A percentile compares a stretch with the other conserved stretches of the same genome.
phyloP scores from a whole-genome alignment of 2,113 vertebrate species.

The Rhagologus leucostigma region DNA sequence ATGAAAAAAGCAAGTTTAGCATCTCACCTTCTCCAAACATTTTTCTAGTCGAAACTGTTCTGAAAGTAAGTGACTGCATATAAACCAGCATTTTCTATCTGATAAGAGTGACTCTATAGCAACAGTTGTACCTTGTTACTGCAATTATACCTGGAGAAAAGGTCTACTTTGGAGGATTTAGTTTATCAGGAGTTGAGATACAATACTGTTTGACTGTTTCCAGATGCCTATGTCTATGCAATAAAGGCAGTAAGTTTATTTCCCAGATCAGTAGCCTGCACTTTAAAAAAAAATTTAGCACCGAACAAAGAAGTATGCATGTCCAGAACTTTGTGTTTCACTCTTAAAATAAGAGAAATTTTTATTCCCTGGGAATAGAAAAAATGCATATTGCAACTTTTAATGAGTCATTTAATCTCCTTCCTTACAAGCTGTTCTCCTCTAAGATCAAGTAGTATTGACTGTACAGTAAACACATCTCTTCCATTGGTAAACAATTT shows the following conservation, averaged over 20 bases:
- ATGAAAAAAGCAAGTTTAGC: background rate
- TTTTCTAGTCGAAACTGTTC: background rate
- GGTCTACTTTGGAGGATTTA: background rate
- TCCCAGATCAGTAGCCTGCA: background rate
- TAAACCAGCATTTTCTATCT: background rate
- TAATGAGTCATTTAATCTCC: slow-evolving; percentile 8
- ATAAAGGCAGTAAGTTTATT: background rate
- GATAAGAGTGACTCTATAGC: background rate
- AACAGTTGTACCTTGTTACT: background rate
- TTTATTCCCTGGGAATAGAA: background rate
- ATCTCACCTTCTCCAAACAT: background rate
- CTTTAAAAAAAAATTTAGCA: background rate
- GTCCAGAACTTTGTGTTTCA: background rate
- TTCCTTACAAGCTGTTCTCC: background rate
- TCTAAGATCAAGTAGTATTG: slow-evolving; percentile 13
- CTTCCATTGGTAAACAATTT: slow-evolving; percentile 2
- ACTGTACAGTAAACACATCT: slow-evolving; percentile 25
- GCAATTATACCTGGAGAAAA: background rate
- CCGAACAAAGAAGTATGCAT: background rate
- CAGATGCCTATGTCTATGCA: background rate
- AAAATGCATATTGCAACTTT: background rate
- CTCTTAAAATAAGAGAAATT: background rate
- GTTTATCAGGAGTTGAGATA: background rate
- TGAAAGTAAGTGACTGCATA: background rate
- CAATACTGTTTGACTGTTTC: background rate